These are phyloP conservation scores for Girardinus metallicus DNA, from an alignment of 2,797 vertebrate species.

Conservation along the genomic window DNA sequence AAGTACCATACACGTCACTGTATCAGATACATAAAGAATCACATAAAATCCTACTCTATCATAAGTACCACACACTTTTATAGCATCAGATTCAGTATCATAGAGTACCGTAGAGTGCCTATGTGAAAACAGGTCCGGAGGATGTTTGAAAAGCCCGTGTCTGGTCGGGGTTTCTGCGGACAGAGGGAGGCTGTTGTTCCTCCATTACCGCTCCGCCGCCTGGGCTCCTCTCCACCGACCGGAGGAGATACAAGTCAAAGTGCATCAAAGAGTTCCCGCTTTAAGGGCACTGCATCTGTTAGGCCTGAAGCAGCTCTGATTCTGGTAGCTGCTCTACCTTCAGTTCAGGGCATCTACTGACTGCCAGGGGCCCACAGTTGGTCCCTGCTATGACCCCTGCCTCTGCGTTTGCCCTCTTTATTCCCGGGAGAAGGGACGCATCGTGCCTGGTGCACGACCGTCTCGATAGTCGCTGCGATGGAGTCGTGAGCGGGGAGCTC, in stretches of 20 bases:
- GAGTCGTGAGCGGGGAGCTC: slow-evolving; percentile 90
- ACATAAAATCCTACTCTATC: slow-evolving; percentile 75
- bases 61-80: slow-evolving; percentile 76
- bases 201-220: slow-evolving; percentile 51
- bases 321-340: slow-evolving; percentile 42
- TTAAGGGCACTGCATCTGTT: slow-evolving; percentile 65
- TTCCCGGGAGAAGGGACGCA: slow-evolving; percentile 52
- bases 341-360: slow-evolving; percentile 60
- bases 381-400: slow-evolving; percentile 82
- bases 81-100: slow-evolving; percentile 77
- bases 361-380: slow-evolving; percentile 74
- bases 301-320: slow-evolving; percentile 50
- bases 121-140: slow-evolving; percentile 71
- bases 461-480: slow-evolving; percentile 94
- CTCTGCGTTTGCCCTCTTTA: slow-evolving; percentile 82
- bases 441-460: slow-evolving; percentile 93
- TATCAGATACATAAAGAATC: slow-evolving; percentile 78
- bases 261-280: slow-evolving; percentile 71
- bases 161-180: slow-evolving; percentile 51
- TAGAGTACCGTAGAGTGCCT: slow-evolving; percentile 79
- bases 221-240: slow-evolving; percentile 59
- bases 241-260: slow-evolving; percentile 74
- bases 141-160: slow-evolving; percentile 71
- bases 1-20: slow-evolving; percentile 79
- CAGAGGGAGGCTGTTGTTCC: slow-evolving; percentile 39